Conservation (phyloP, 2,113 vertebrate genomes). For the Delphinus delphis region DNA sequence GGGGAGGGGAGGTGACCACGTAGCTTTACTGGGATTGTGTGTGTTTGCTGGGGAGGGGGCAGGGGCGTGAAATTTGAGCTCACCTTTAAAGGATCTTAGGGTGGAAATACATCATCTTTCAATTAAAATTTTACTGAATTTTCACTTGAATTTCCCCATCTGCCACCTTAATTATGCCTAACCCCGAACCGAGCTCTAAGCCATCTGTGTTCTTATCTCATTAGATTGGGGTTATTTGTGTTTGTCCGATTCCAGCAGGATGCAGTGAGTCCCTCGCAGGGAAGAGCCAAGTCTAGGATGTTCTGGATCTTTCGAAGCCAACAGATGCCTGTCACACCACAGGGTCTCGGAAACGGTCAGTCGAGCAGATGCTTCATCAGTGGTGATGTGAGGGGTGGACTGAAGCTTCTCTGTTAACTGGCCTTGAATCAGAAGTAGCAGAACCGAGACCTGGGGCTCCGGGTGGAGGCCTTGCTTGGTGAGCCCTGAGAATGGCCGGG, state of each 20-base stretch:
- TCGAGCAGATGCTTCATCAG: rapidly evolving
- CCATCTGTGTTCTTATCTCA: slow-evolving; percentile 71
- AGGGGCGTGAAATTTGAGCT: neutral
- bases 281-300: neutral
- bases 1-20: rapidly evolving
- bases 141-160: slow-evolving; percentile 73
- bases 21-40: neutral
- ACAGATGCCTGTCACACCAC: rapidly evolving
- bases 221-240: slow-evolving; percentile 15
- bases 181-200: slow-evolving; percentile 58
- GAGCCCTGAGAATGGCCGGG: rapidly evolving
- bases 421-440: neutral
- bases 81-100: slow-evolving; percentile 63
- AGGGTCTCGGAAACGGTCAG: neutral
- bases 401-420: neutral
- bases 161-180: slow-evolving; percentile 72
- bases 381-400: rapidly evolving
- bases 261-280: neutral
- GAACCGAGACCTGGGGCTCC: rapidly evolving
- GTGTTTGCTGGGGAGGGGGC: neutral
- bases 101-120: slow-evolving; percentile 65
- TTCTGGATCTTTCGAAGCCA: neutral
- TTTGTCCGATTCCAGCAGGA: slow-evolving; percentile 24
- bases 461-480: rapidly evolving
- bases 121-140: slow-evolving; percentile 76